Evolutionary conservation across 2,797 vertebrate species (phyloP).

Genomic region (Coregonus sp.): DNA sequence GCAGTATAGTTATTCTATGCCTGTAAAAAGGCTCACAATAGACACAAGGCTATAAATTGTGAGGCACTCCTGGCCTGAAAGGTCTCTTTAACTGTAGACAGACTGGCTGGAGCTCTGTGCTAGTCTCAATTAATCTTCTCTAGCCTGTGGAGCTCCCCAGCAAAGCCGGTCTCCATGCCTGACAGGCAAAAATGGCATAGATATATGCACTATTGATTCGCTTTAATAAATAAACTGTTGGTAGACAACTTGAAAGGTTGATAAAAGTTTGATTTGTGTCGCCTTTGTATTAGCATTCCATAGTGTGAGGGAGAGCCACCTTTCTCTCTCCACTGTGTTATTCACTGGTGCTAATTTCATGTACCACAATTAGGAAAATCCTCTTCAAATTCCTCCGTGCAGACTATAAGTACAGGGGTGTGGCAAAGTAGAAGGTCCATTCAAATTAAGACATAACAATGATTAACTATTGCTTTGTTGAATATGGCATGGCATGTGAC

Average conservation of each 20-base stretch:
- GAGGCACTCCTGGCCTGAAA: constrained; percentile 34
- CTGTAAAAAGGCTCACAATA: constrained; percentile 26
- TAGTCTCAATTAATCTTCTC: constrained; percentile 28
- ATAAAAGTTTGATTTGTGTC: constrained; percentile 8
- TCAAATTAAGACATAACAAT: not conserved
- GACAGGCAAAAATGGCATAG: not conserved
- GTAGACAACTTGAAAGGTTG: not conserved
- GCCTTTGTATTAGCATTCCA: constrained; percentile 1
- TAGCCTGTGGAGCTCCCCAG: constrained; percentile 17
- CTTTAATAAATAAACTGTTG: constrained; percentile 15
- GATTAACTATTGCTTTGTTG: not conserved
- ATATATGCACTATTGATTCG: constrained; percentile 9
- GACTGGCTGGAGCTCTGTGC: constrained; percentile 31
- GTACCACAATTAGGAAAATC: constrained; percentile 7
- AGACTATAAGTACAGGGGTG: not conserved
- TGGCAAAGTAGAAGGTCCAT: not conserved
- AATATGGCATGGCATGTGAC: not conserved
- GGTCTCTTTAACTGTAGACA: constrained; percentile 37
- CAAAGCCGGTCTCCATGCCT: constrained; percentile 6
- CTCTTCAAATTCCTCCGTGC: constrained; percentile 6
- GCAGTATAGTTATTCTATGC: constrained; percentile 15
- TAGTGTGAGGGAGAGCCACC: not conserved
- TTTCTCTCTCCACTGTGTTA: constrained; percentile 11
- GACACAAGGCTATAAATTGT: constrained; percentile 39
- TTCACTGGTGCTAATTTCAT: constrained; percentile 6